Conservation (phyloP, 2,888 invertebrate genomes). For the Bembecia ichneumoniformis region DNA sequence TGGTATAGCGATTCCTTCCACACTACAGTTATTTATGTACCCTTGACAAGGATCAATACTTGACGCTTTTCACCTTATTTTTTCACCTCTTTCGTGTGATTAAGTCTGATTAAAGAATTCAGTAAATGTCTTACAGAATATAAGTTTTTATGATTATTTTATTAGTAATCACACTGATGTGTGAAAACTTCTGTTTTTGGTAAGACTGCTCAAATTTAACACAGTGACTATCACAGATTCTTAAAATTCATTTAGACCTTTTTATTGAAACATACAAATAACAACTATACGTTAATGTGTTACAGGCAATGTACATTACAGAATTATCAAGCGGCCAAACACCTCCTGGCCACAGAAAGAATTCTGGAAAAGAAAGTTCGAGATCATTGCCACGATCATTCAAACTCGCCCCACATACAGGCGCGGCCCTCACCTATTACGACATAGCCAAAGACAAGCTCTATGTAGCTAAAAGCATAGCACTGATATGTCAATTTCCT, state of each 20-base stretch:
- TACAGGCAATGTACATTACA: slow-evolving; percentile 89
- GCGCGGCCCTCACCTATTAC: slow-evolving; percentile 88
- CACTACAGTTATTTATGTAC: too few relatives aligned
- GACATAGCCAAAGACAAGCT: slow-evolving; percentile 95
- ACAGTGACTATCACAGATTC: too few relatives aligned
- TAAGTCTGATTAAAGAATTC: too few relatives aligned
- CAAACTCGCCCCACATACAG: slow-evolving; percentile 84
- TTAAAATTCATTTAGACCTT: too few relatives aligned
- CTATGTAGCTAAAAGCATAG: slow-evolving; percentile 95
- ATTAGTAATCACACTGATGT: too few relatives aligned
- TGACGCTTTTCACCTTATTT: too few relatives aligned
- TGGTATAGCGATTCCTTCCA: too few relatives aligned
- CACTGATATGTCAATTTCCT: slow-evolving; percentile 91
- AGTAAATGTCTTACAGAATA: too few relatives aligned
- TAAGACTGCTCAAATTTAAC: not conserved
- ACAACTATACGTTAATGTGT: slow-evolving; percentile 8
- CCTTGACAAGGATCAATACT: too few relatives aligned
- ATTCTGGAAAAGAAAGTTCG: slow-evolving; percentile 78
- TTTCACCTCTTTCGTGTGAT: too few relatives aligned
- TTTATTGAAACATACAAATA: not conserved
- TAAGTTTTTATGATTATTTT: not conserved
- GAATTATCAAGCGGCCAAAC: slow-evolving; percentile 88
- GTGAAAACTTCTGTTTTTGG: not conserved
- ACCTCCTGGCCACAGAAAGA: slow-evolving; percentile 74
- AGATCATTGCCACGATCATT: slow-evolving; percentile 91